These are phyloP conservation scores for Dendropsophus ebraccatus DNA, from an alignment of 2,113 vertebrate genomes.

Conservation along the genomic window DNA sequence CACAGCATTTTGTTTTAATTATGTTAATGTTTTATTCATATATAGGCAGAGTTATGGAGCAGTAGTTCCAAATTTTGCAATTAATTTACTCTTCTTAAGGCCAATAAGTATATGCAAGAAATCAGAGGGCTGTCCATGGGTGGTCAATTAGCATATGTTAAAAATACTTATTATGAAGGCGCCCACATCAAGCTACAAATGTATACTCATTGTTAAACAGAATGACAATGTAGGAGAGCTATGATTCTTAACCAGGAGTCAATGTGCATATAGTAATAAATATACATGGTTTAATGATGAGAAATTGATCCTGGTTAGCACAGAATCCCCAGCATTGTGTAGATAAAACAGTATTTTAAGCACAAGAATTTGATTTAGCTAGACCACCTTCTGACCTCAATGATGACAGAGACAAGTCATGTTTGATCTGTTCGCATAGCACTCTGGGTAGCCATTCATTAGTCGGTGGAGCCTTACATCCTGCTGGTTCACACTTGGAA, in stretches of 20 bases:
- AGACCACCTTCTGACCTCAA: constrained; percentile 18
- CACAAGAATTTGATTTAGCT: background rate
- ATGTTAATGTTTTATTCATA: no score
- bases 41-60: background rate
- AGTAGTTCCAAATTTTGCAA: background rate
- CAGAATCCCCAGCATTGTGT: background rate
- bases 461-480: constrained; percentile 13
- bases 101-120: background rate
- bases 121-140: background rate
- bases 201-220: background rate
- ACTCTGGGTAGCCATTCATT: constrained; percentile 29
- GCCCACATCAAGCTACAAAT: background rate
- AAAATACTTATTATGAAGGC: background rate
- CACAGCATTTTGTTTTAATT: background rate
- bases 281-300: background rate
- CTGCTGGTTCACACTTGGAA: constrained; percentile 37
- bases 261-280: background rate
- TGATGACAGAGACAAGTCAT: constrained; percentile 6
- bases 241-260: background rate
- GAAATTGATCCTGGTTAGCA: background rate
- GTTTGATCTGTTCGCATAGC: constrained; percentile 30
- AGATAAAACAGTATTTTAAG: constrained; percentile 23
- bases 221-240: background rate
- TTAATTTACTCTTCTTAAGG: background rate
- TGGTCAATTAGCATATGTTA: constrained; percentile 21